Base-by-base conservation (phyloP, 53 echinoderm and acorn worm genomes). In the Astropecten irregularis region DNA sequence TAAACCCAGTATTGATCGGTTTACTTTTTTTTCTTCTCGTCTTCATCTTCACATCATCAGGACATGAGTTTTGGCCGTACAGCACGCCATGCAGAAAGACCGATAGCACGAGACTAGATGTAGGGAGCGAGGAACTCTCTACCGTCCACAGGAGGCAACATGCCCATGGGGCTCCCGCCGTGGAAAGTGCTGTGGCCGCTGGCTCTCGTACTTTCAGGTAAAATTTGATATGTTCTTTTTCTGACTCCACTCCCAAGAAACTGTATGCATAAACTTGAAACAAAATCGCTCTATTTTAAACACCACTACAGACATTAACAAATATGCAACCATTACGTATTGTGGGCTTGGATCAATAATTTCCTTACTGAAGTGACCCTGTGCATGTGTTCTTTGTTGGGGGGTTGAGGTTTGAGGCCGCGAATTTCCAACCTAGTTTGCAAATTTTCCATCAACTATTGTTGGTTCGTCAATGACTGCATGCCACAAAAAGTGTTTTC, bases 1-100 rank as follows among this genome's bases (percentile, higher is more conserved):
- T 57, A 74, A 74, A 55, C 23, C 30, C 1, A 34, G 56, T 40
- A 74, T 74, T 74, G 74, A 74, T 56, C 56, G 74, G 57, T 74
- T 73, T 53, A 55, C 15, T 52, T 73, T 49, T n/a, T 23, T 53
- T 8, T 42, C 6, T 42, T 42, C 42, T 42, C 6, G 6, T 11
- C 42, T 42, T 42, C 11, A 6, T n/a, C 48, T 19, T 20, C 34
- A 6, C 25, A 52, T 50, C 71, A 71, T n/a, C n/a, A 52, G 50
- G 50, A 71, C 52, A 71, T 48, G 71, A 51, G 71, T 9, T 71
- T 14, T 52, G 71, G 20, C 42, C 42, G 42, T 42, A 42, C 42
- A 42, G 42, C 6, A 42, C 42, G 42, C 42, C 42, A 64, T 36
- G 64, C 37, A 64, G 35, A 36, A 64, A 32, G 35, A 37, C 64